These are phyloP conservation scores for Piaya cayana DNA, from an alignment of 2,113 vertebrate genomes.

Conservation along the genomic window DNA sequence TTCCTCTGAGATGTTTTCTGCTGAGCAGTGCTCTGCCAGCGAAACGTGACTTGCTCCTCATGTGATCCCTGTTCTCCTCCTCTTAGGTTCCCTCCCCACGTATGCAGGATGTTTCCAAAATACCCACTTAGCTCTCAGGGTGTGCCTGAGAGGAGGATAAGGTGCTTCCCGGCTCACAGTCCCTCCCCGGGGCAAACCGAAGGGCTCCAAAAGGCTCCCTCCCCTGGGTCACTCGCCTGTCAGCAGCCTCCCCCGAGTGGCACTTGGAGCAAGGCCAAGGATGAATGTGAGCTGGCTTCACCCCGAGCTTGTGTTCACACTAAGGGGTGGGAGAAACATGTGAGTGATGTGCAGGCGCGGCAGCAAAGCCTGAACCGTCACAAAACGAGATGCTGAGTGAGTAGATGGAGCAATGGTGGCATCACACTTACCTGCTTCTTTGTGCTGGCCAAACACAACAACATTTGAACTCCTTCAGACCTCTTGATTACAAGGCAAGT, in stretches of 20 bases:
- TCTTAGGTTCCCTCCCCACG: neutral
- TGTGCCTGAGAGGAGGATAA: neutral
- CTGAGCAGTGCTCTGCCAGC: neutral
- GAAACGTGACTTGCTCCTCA: neutral
- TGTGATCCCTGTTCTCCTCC: neutral
- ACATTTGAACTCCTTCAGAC: neutral
- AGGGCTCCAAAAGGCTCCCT: neutral
- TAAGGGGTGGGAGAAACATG: neutral
- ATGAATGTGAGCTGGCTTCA: rapidly evolving
- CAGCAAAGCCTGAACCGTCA: neutral
- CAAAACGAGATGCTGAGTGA: neutral
- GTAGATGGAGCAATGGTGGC: too few relatives aligned
- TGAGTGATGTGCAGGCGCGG: rapidly evolving
- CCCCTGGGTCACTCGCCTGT: too few relatives aligned
- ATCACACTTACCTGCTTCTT: neutral
- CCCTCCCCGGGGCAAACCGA: neutral
- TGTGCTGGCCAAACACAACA: neutral
- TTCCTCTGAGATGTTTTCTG: neutral
- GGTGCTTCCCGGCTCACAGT: neutral
- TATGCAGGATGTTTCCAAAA: neutral
- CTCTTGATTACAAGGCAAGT: neutral
- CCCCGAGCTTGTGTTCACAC: neutral
- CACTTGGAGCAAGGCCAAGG: neutral
- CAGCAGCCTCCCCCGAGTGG: neutral
- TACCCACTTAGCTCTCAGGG: neutral